Conservation (phyloP, 2,113 vertebrate species). For the Pionites leucogaster region DNA sequence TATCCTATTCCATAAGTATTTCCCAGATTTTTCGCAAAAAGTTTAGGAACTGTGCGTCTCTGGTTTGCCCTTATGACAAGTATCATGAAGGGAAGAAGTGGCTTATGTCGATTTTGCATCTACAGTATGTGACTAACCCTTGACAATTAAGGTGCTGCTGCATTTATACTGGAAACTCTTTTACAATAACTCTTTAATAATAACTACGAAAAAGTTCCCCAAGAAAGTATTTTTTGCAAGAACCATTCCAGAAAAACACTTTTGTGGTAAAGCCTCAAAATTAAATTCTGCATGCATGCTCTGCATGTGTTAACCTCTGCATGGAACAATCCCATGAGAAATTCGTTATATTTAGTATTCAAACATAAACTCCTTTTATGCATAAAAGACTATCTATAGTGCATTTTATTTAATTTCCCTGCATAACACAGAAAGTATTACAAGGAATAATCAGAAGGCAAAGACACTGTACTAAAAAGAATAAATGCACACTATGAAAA, state of each 20-base stretch:
- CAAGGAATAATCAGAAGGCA: conserved; percentile 10
- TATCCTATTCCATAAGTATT: rapidly evolving
- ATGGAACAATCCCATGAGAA: conserved; percentile 37
- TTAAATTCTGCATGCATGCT: not conserved
- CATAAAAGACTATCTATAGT: not conserved
- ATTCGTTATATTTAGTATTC: conserved; percentile 48
- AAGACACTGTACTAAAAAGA: not conserved
- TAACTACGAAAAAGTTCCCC: not conserved
- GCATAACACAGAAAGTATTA: not conserved
- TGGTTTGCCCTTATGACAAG: not conserved
- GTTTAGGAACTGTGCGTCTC: not conserved
- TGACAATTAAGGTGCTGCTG: not conserved
- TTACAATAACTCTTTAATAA: not conserved
- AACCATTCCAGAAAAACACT: not conserved
- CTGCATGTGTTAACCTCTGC: not conserved
- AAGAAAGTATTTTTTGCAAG: conserved; percentile 7
- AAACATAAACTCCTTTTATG: conserved; percentile 56
- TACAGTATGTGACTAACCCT: not conserved
- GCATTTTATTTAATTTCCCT: conserved; percentile 57
- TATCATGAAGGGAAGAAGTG: not conserved
- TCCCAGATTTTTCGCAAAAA: rapidly evolving
- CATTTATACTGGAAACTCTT: not conserved
- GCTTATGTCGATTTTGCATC: not conserved
- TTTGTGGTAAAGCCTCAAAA: not conserved
- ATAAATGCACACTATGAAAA: conserved; percentile 15